These are phyloP conservation scores for Drosophila diplacantha DNA, from an alignment of 2,888 invertebrate genomes.

Conservation along the genomic window DNA sequence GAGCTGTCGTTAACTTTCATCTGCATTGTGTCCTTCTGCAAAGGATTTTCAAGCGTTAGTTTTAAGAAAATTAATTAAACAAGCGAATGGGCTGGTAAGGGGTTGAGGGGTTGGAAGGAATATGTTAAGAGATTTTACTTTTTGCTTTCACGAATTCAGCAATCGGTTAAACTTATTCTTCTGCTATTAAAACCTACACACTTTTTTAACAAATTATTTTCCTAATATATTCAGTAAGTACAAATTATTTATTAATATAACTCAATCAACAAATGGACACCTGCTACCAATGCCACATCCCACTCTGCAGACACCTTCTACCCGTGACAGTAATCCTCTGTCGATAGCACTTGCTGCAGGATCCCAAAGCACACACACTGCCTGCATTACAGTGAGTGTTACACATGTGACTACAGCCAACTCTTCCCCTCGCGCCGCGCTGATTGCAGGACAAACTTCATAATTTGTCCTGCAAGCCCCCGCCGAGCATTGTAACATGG, in stretches of 20 bases:
- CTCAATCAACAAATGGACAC: neutral
- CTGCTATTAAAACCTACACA: too few species aligned
- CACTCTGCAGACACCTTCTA: constrained; percentile 1
- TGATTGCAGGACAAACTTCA: constrained; percentile 28
- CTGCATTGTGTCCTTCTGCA: constrained; percentile 17
- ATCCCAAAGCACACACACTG: constrained; percentile 5
- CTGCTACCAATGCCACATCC: constrained; percentile 1
- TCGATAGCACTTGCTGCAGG: constrained; percentile 9
- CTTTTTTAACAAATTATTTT: too few species aligned
- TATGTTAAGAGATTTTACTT: neutral
- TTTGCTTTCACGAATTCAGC: neutral
- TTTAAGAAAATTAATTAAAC: neutral
- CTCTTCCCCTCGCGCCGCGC: neutral
- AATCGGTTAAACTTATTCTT: too few species aligned
- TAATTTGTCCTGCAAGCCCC: constrained; percentile 18
- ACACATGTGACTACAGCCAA: neutral
- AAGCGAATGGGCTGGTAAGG: neutral
- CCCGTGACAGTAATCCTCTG: constrained; percentile 19
- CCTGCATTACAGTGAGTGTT: constrained; percentile 5
- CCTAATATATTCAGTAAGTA: neutral
- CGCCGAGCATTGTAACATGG: constrained; percentile 32
- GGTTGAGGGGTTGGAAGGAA: neutral
- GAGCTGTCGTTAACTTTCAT: constrained; percentile 18
- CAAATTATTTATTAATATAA: neutral
- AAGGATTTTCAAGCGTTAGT: neutral